A percentile compares a stretch with the other conserved stretches of the same genome.
These are phyloP conservation scores for Pterophyllum scalare DNA, from an alignment of 2,113 vertebrate species.

Conservation along the genomic window DNA sequence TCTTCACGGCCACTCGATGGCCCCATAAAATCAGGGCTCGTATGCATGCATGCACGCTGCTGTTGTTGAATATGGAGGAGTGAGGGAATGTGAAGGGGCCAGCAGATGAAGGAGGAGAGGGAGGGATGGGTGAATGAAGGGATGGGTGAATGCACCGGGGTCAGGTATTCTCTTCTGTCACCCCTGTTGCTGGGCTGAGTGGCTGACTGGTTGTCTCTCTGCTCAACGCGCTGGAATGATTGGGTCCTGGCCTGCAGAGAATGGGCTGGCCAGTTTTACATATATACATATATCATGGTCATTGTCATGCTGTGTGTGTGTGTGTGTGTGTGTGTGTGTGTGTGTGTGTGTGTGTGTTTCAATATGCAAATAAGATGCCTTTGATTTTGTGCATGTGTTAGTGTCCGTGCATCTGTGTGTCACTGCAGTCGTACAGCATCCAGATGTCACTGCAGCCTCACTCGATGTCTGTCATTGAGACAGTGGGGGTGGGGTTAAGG, in stretches of 20 bases:
- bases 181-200: conserved; percentile 62
- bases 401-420: conserved; percentile 42
- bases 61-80: conserved; percentile 71
- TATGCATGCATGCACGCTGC: conserved; percentile 58
- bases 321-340: conserved; percentile 46
- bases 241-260: conserved; percentile 74
- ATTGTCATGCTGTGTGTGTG: conserved; percentile 60
- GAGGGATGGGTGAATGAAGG: conserved; percentile 44
- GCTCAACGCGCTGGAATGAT: conserved; percentile 73
- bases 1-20: conserved; percentile 62
- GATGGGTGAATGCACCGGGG: conserved; percentile 64
- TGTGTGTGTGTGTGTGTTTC: conserved; percentile 37
- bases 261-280: conserved; percentile 72
- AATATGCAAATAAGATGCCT: conserved; percentile 68
- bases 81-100: conserved; percentile 59
- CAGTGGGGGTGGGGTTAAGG: conserved; percentile 78
- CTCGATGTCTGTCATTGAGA: conserved; percentile 79
- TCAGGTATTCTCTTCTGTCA: conserved; percentile 74
- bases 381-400: conserved; percentile 48
- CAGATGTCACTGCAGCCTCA: conserved; percentile 80
- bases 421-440: conserved; percentile 60
- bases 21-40: conserved; percentile 52
- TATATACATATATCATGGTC: conserved; percentile 80
- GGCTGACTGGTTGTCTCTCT: conserved; percentile 70
- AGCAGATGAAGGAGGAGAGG: conserved; percentile 40